phyloP scores from a whole-genome alignment of 2,888 invertebrate genomes.

The Hipparchia semele region DNA sequence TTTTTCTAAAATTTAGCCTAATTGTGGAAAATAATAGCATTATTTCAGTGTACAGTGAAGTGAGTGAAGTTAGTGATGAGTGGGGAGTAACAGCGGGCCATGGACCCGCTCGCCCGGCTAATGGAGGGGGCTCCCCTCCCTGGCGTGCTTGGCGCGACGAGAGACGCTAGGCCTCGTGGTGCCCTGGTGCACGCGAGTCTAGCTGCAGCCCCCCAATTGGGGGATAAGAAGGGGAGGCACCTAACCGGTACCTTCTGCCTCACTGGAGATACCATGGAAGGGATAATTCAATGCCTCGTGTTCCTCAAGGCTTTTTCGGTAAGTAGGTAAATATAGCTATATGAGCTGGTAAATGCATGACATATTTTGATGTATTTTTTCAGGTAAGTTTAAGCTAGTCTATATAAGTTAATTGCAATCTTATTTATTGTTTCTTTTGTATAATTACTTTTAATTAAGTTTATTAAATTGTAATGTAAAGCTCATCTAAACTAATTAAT shows the following conservation, averaged over 20 bases:
- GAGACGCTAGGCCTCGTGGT: constrained; percentile 84
- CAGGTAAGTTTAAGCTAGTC: no score
- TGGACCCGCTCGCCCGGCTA: constrained; percentile 93
- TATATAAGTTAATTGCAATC: no score
- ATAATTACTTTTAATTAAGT: no score
- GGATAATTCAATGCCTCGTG: constrained; percentile 95
- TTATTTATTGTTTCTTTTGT: no score
- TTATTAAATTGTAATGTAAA: no score
- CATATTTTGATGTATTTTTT: not conserved
- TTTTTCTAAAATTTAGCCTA: not conserved
- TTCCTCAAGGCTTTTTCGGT: constrained; percentile 97
- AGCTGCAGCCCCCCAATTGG: constrained; percentile 88
- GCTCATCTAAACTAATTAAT: not conserved
- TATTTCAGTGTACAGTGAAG: constrained; percentile 9
- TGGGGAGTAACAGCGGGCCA: constrained; percentile 64
- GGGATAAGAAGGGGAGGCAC: constrained; percentile 89
- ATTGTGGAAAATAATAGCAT: not conserved
- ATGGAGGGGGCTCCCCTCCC: constrained; percentile 89
- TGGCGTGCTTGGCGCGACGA: constrained; percentile 78
- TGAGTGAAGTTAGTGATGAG: constrained; percentile 37
- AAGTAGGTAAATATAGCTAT: constrained; percentile 68
- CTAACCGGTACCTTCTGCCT: constrained; percentile 94
- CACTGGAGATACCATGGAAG: constrained; percentile 96
- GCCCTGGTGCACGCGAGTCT: constrained; percentile 91
- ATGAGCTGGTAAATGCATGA: not conserved